Base-by-base conservation (phyloP, 2,113 vertebrate species). In the Psilopsiagon aurifrons region DNA sequence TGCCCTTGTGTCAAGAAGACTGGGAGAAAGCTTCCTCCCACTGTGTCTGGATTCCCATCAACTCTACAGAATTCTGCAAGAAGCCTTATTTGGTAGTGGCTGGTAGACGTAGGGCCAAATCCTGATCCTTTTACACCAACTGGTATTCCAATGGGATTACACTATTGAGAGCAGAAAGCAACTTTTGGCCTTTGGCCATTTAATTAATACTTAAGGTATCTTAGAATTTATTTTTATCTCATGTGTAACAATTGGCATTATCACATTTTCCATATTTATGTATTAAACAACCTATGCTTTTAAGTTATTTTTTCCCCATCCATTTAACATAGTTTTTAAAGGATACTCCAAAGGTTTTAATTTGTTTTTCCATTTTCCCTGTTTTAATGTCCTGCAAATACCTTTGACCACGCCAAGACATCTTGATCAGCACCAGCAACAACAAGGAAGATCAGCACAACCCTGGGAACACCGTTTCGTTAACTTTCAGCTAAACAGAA, bases 231-330 rank as follows among this genome's bases (percentile, higher is more conserved):
- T 96, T 87, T 96, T 96, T 86, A 75, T 96, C 92, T 90, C 81
- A 76, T 94, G 83, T 73, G 47, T 76, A 91, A 82, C 66, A 92
- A 96, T 10, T 81, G n/a, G 20, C 0, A 0, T 57, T 89, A 94
- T 96, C 95, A 97, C 69, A 96, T 92, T 95, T 95, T 96, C 96
- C 91, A 69, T 95, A 95, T 95, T 96, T 95, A 94, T 94, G 88
- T 96, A 96, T 94, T 93, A 96, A 96, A 96, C 88, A 96, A 92
- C 63, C 78, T 96, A 74, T 75, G 94, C 90, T 95, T 94, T 92
- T 75, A 96, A 93, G 92, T 39, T 67, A 70, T 93, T 91, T 86
- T 91, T 87, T 39, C 83, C 86, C 95, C 41, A 91, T 92, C 51
- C 80, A 84, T 82, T 81, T 77, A 90, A 81, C 73, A 25, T 43